Percentiles rank a stretch among this genome's conserved stretches.
phyloP scores from a whole-genome alignment of 2,888 invertebrate species.

The Hedychridium roseum region DNA sequence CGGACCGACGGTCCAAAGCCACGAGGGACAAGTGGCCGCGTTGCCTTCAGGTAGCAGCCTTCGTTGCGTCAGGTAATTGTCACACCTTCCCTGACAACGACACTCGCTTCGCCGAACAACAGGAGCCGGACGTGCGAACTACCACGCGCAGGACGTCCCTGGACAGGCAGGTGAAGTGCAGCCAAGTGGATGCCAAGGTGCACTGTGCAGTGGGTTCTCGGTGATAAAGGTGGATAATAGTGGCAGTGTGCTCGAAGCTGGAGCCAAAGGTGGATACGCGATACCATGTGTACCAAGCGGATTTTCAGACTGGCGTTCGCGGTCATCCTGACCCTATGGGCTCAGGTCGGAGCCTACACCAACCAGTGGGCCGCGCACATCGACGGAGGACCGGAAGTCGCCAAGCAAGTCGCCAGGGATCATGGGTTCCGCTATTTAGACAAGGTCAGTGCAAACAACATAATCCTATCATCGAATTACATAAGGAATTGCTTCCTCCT shows the following conservation, averaged over 20 bases:
- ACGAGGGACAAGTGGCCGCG: too few relatives aligned
- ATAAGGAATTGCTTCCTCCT: neutral
- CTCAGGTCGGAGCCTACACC: constrained; percentile 60
- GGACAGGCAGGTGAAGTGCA: constrained; percentile 5
- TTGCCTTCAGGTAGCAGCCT: too few relatives aligned
- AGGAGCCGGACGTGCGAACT: neutral
- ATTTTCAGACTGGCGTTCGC: constrained; percentile 47
- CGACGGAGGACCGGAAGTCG: constrained; percentile 66
- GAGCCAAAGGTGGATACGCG: constrained; percentile 16
- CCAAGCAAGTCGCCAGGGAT: constrained; percentile 66
- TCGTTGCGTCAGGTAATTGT: too few relatives aligned
- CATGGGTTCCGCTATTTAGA: constrained; percentile 69
- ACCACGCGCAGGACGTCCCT: neutral
- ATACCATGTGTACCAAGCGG: constrained; percentile 53
- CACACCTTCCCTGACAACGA: too few relatives aligned
- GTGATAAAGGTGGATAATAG: constrained; percentile 20
- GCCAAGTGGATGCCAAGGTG: constrained; percentile 26
- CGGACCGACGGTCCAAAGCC: neutral
- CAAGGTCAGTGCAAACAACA: constrained; percentile 55
- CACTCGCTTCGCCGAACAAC: too few relatives aligned
- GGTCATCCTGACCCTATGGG: constrained; percentile 39
- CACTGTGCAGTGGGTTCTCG: constrained; percentile 12
- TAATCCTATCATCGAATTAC: too few relatives aligned
- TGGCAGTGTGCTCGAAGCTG: constrained; percentile 1
- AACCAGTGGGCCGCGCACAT: constrained; percentile 72